Conservation (phyloP, 2,888 invertebrate species). For the Trypoxylon attenuatum region DNA sequence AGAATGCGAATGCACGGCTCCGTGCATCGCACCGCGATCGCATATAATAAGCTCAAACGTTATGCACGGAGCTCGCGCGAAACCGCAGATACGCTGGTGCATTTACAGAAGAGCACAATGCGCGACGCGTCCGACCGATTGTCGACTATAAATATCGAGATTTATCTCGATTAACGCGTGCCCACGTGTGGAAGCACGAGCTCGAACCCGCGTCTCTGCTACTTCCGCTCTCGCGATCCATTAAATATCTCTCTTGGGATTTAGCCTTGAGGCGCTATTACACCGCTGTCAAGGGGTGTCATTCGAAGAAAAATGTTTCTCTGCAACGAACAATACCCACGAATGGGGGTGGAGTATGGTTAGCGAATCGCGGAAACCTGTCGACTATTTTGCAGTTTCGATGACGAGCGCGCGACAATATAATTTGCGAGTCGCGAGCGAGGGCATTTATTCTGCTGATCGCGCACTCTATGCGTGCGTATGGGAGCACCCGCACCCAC, state of each 20-base stretch:
- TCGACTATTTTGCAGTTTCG: constrained; percentile 21
- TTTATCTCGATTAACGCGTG: constrained; percentile 61
- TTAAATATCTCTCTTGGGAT: no score
- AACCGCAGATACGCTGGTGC: constrained; percentile 55
- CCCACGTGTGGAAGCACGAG: constrained; percentile 26
- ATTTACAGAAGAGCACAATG: constrained; percentile 61
- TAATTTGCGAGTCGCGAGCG: constrained; percentile 47
- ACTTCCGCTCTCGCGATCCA: constrained; percentile 11
- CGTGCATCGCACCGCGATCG: constrained; percentile 35
- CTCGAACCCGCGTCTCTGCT: constrained; percentile 11
- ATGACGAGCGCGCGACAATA: constrained; percentile 30
- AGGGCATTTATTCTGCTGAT: constrained; percentile 51
- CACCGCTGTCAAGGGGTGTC: no score
- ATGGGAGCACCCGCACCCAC: constrained; percentile 1
- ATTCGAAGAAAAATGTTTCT: no score
- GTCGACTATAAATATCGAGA: constrained; percentile 60
- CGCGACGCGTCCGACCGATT: constrained; percentile 57
- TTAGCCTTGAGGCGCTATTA: no score
- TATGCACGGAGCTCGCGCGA: constrained; percentile 36
- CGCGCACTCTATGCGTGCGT: constrained; percentile 25
- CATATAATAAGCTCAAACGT: constrained; percentile 53
- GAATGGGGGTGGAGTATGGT: no score
- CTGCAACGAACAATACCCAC: not conserved
- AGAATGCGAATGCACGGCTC: constrained; percentile 40
- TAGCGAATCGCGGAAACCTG: constrained; percentile 8